Evolutionary conservation across 2,888 invertebrate genomes (phyloP).

Genomic region (Coleophora flavipennella): DNA sequence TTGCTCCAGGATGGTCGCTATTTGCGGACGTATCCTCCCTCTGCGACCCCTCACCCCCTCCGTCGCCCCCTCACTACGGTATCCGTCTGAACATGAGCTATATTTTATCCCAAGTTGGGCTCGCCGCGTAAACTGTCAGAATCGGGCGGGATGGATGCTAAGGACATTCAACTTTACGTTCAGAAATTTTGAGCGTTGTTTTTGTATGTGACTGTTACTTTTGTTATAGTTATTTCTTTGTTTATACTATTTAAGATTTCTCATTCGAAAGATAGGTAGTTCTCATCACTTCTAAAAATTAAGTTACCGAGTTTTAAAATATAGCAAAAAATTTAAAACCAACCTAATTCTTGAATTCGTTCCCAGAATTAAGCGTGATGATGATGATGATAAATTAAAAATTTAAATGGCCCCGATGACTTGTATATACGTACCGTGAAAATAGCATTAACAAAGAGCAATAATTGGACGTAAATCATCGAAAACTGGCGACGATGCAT

Average conservation of each 20-base stretch:
- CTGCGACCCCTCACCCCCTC: constrained; percentile 18
- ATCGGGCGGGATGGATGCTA: constrained; percentile 49
- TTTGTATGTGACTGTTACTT: background rate
- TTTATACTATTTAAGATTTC: background rate
- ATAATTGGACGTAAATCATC: constrained; percentile 69
- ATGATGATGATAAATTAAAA: constrained; percentile 24
- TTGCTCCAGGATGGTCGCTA: constrained; percentile 65
- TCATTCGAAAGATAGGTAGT: background rate
- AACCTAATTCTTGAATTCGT: background rate
- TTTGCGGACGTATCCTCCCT: constrained; percentile 55
- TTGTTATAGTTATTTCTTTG: background rate
- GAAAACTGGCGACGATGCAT: constrained; percentile 68
- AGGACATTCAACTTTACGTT: constrained; percentile 65
- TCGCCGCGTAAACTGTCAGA: constrained; percentile 67
- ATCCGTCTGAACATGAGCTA: constrained; percentile 65
- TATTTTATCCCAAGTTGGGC: constrained; percentile 67
- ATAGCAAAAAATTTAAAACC: background rate
- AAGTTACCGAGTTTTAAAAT: no score
- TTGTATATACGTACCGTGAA: constrained; percentile 59
- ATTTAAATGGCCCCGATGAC: constrained; percentile 53
- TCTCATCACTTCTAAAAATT: background rate
- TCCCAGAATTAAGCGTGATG: no score
- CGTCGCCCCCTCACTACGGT: constrained; percentile 39
- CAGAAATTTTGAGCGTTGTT: constrained; percentile 28
- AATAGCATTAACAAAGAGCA: constrained; percentile 61